phyloP scores from a whole-genome alignment of 1,140 invertebrate genomes.

The Zaprionus lachaisei region DNA sequence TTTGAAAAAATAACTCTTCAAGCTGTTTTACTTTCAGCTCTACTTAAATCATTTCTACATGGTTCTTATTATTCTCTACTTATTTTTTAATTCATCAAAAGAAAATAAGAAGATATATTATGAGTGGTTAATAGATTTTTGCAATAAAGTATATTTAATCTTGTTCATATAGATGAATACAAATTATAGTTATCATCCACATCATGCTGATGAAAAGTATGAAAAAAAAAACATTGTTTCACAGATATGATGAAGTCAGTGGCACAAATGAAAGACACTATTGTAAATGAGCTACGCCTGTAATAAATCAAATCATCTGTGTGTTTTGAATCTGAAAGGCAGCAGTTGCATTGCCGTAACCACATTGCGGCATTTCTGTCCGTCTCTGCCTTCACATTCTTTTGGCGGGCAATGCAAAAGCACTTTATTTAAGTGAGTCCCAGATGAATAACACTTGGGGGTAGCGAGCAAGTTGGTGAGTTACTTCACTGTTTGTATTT shows the following conservation, averaged over 20 bases:
- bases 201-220: neutral
- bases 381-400: constrained; percentile 55
- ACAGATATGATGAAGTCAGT: constrained; percentile 49
- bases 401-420: constrained; percentile 79
- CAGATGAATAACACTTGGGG: constrained; percentile 80
- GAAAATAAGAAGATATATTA: too few species aligned
- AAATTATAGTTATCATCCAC: too few species aligned
- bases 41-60: too few species aligned
- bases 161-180: too few species aligned
- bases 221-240: constrained; percentile 36
- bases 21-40: too few species aligned
- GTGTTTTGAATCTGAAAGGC: neutral
- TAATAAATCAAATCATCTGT: constrained; percentile 76
- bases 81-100: too few species aligned
- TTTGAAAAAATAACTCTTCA: too few species aligned
- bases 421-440: constrained; percentile 84
- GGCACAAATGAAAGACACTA: constrained; percentile 44
- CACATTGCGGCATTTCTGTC: constrained; percentile 62
- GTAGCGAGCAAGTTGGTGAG: constrained; percentile 12
- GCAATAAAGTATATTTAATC: too few species aligned
- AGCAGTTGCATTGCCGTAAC: constrained; percentile 17
- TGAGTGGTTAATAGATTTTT: too few species aligned
- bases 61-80: too few species aligned
- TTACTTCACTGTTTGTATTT: constrained; percentile 71
- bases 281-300: constrained; percentile 50